phyloP scores from a whole-genome alignment of 2,888 invertebrate genomes.

The Rutpela maculata region DNA sequence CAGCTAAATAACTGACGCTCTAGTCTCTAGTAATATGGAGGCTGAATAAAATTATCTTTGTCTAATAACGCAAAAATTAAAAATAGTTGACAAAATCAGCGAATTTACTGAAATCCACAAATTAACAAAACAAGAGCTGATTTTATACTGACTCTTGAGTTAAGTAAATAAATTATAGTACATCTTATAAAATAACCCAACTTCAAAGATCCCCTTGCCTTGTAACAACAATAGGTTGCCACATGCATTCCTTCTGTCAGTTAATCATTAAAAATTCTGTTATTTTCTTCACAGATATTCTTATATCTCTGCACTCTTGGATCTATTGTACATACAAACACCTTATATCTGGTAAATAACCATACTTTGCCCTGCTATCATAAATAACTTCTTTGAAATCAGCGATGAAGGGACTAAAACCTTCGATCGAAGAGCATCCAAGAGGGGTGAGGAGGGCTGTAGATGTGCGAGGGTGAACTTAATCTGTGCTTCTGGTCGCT shows the following conservation, averaged over 20 bases:
- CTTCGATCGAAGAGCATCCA: constrained; percentile 26
- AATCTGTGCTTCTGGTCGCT: constrained; percentile 75
- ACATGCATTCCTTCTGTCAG: neutral
- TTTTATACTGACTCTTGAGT: too few species aligned
- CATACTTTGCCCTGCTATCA: constrained; percentile 30
- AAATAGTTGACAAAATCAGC: too few species aligned
- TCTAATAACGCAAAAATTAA: too few species aligned
- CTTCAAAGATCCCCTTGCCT: too few species aligned
- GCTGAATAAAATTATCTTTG: too few species aligned
- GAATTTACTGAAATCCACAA: too few species aligned
- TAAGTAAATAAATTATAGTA: too few species aligned
- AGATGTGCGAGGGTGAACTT: constrained; percentile 65
- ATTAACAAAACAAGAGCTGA: too few species aligned
- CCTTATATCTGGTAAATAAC: constrained; percentile 10
- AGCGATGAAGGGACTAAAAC: constrained; percentile 38
- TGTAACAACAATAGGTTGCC: neutral
- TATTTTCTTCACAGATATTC: constrained; percentile 4
- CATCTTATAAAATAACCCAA: too few species aligned
- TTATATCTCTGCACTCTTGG: constrained; percentile 18
- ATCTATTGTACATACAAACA: constrained; percentile 18
- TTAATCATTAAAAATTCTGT: constrained; percentile 7
- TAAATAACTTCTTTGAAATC: constrained; percentile 43
- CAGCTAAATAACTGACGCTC: too few species aligned
- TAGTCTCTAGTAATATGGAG: too few species aligned
- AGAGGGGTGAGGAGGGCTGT: constrained; percentile 27